These are phyloP conservation scores for Lottia gigantea DNA, from an alignment of 2,888 invertebrate species.

Conservation along the genomic window DNA sequence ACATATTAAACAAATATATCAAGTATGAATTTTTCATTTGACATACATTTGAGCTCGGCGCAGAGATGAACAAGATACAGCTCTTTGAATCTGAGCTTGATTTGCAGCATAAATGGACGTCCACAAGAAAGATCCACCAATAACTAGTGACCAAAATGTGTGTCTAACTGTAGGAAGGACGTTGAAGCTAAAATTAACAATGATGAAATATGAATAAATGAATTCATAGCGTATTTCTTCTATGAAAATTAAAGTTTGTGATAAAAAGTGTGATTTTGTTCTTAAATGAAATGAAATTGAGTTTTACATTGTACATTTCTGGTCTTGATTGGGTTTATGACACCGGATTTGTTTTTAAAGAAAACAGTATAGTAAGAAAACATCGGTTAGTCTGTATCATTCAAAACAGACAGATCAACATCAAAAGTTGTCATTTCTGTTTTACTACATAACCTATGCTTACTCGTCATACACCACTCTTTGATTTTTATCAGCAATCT, in stretches of 20 bases:
- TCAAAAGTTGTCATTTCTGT: background rate
- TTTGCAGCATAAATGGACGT: conserved; percentile 92
- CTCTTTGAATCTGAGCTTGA: conserved; percentile 93
- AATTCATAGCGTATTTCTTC: no score
- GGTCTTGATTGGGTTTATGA: no score
- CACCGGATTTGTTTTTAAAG: no score
- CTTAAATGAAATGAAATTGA: no score
- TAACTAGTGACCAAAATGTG: conserved; percentile 84
- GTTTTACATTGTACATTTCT: no score
- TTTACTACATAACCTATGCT: conserved; percentile 11
- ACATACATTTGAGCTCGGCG: conserved; percentile 74
- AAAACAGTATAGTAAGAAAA: no score
- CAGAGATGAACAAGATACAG: conserved; percentile 84
- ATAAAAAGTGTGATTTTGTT: no score
- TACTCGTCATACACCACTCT: conserved; percentile 56
- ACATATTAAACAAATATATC: background rate
- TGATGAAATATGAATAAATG: no score
- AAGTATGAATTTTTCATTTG: background rate
- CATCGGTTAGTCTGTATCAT: no score
- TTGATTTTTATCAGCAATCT: conserved; percentile 35
- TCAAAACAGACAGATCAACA: no score
- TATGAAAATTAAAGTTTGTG: no score
- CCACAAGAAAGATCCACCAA: conserved; percentile 93
- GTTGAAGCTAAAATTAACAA: conserved; percentile 74
- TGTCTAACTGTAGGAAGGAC: conserved; percentile 85